A percentile compares a stretch with the other conserved stretches of the same genome.
Evolutionary conservation across 2,113 vertebrate genomes (phyloP).

Genomic region (Kobus ellipsiprymnus): DNA sequence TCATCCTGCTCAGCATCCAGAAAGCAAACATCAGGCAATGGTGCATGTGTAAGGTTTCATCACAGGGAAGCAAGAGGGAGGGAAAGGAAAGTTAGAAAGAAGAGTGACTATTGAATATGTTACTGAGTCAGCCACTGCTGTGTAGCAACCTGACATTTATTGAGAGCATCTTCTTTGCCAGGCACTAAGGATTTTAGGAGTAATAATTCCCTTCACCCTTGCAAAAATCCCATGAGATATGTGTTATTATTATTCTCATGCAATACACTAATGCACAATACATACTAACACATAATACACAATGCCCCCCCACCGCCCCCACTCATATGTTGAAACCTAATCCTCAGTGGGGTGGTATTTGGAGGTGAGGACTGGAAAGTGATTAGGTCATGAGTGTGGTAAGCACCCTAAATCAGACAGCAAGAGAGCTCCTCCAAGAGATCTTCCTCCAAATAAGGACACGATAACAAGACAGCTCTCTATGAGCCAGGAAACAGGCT

Average conservation of each 20-base stretch:
- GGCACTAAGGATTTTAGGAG: not conserved
- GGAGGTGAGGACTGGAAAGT: not conserved
- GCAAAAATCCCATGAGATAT: not conserved
- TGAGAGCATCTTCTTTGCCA: not conserved
- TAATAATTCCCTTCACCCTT: not conserved
- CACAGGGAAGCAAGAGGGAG: not conserved
- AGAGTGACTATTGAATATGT: not conserved
- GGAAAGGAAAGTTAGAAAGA: not conserved
- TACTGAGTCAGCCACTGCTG: not conserved
- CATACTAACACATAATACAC: not conserved
- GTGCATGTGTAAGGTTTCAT: not conserved
- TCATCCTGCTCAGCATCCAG: not conserved
- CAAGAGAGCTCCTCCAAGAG: not conserved
- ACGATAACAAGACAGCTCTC: not conserved
- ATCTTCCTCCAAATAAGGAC: not conserved
- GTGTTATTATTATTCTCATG: not conserved
- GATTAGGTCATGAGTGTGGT: not conserved
- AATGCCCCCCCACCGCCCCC: accelerated
- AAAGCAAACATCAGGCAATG: not conserved
- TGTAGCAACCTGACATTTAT: not conserved
- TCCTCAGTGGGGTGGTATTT: not conserved
- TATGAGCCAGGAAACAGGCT: not conserved
- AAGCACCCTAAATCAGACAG: not conserved
- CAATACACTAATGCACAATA: not conserved
- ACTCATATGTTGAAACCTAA: not conserved